These are phyloP conservation scores for Cheilosia impressa DNA, from an alignment of 2,888 invertebrate species.

Conservation along the genomic window DNA sequence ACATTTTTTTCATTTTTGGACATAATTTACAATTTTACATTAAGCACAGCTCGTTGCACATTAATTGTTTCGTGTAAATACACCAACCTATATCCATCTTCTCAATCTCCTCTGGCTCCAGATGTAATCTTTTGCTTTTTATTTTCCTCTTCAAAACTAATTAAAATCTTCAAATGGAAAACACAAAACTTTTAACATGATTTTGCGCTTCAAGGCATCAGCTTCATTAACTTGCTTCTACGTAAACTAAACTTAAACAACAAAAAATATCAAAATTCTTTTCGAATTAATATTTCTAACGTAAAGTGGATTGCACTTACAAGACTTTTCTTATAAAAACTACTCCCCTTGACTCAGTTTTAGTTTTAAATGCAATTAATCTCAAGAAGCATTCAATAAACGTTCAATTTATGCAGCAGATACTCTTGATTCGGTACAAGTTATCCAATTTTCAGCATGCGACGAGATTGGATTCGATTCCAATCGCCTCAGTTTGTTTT, in stretches of 20 bases:
- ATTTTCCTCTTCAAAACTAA: conserved; percentile 39
- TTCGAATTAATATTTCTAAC: conserved; percentile 41
- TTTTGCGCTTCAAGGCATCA: not conserved
- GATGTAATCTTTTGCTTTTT: not conserved
- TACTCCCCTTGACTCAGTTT: conserved; percentile 56
- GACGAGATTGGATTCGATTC: conserved; percentile 37
- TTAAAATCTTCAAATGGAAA: conserved; percentile 60
- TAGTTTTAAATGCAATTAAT: conserved; percentile 61
- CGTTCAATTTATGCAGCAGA: conserved; percentile 52
- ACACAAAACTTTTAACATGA: conserved; percentile 25
- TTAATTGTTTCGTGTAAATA: not conserved
- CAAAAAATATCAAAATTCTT: not conserved
- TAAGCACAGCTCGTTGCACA: not conserved
- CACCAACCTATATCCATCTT: not conserved
- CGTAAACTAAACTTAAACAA: not conserved
- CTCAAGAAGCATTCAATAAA: conserved; percentile 54
- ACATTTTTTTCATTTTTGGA: too few relatives aligned
- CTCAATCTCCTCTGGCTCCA: not conserved
- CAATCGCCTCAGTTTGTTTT: conserved; percentile 34
- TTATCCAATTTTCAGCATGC: not conserved
- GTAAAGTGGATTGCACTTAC: conserved; percentile 37
- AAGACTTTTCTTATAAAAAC: conserved; percentile 7
- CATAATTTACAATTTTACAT: too few relatives aligned
- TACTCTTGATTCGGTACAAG: conserved; percentile 37
- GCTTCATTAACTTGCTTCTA: conserved; percentile 5